Conservation (phyloP, 2,888 invertebrate species). For the Bhutanitis thaidina region DNA sequence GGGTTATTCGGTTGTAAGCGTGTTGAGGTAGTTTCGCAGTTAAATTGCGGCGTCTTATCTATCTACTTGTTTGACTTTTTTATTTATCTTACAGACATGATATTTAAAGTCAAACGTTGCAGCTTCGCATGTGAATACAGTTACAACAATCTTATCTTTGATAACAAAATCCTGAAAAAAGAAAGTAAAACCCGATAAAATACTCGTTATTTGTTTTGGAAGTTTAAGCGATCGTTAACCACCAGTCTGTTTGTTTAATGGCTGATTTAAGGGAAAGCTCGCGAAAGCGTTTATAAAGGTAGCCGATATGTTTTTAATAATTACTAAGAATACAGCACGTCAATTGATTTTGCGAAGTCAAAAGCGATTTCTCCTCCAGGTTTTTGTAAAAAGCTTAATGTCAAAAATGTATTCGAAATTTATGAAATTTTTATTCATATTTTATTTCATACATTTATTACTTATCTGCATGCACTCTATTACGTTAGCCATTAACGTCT, state of each 20-base stretch:
- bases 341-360: background rate
- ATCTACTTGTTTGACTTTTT: background rate
- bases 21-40: background rate
- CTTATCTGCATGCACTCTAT: background rate
- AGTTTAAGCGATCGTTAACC: background rate
- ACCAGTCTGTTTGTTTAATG: slow-evolving; percentile 8
- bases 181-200: slow-evolving; percentile 2
- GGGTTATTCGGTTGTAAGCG: background rate
- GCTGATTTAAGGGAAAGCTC: slow-evolving; percentile 10
- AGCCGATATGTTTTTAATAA: no score
- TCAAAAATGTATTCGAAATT: no score
- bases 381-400: no score
- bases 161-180: slow-evolving; percentile 6
- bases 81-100: background rate
- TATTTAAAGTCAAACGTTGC: slow-evolving; percentile 6
- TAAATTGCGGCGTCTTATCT: background rate
- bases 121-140: slow-evolving; percentile 5
- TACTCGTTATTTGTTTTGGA: background rate
- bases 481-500: slow-evolving; percentile 7
- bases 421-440: no score
- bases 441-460: background rate
- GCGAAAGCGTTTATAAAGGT: background rate
- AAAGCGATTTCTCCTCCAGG: no score
- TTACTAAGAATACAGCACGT: no score
- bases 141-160: background rate